Conservation (phyloP, 2,888 invertebrate genomes). For the Tholera decimalis region DNA sequence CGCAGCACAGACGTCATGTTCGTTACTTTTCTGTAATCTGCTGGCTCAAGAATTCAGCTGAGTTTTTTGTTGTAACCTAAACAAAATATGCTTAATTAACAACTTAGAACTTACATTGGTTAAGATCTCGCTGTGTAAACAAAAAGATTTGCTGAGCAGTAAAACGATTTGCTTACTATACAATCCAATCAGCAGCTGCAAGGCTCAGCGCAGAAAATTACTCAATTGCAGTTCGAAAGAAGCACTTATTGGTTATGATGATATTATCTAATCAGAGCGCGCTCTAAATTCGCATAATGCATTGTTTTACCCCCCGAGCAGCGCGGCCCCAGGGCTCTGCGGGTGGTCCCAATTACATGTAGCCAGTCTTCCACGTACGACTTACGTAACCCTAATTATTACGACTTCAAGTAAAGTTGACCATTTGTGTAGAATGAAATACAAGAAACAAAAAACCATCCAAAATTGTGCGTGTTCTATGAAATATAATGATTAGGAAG, state of each 20-base stretch:
- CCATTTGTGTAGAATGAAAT: conserved; percentile 69
- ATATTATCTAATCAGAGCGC: conserved; percentile 70
- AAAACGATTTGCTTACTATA: neutral
- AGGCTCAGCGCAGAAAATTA: conserved; percentile 40
- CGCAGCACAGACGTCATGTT: too few relatives aligned
- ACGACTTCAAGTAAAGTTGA: conserved; percentile 79
- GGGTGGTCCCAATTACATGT: conserved; percentile 83
- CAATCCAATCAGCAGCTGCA: conserved; percentile 31
- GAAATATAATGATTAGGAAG: conserved; percentile 78
- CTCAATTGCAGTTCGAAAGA: conserved; percentile 38
- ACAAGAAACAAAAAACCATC: conserved; percentile 73
- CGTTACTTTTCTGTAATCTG: too few relatives aligned
- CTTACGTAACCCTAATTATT: conserved; percentile 81
- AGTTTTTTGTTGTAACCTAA: neutral
- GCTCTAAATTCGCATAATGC: conserved; percentile 76
- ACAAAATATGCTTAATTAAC: too few relatives aligned
- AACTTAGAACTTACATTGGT: too few relatives aligned
- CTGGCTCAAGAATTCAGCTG: too few relatives aligned
- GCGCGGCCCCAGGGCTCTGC: conserved; percentile 68
- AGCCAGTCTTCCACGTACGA: conserved; percentile 70
- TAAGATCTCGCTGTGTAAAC: neutral
- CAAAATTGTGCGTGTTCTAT: conserved; percentile 72
- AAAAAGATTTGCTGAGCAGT: neutral
- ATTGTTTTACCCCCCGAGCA: conserved; percentile 67
- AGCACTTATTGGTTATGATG: conserved; percentile 55